These are phyloP conservation scores for Euura lappo DNA, from an alignment of 1,140 invertebrate species.

Conservation along the genomic window DNA sequence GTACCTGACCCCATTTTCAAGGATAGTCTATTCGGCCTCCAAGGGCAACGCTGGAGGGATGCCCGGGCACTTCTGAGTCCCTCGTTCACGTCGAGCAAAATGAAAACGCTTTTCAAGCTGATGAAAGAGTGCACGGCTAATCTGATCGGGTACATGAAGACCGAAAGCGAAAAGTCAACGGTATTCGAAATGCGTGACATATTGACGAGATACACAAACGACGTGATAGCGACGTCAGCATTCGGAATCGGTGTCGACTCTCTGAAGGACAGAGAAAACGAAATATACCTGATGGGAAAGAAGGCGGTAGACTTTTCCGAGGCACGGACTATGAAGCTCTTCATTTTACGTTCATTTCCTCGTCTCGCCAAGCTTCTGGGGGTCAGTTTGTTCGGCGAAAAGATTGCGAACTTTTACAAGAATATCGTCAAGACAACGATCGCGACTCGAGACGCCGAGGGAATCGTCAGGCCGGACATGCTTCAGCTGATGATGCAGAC, in stretches of 20 bases:
- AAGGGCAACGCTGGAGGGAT: slow-evolving; percentile 53
- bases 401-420: slow-evolving; percentile 18
- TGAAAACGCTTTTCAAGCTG: slow-evolving; percentile 57
- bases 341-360: slow-evolving; percentile 17
- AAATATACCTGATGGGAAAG: slow-evolving; percentile 56
- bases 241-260: slow-evolving; percentile 36
- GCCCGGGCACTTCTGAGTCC: slow-evolving; percentile 55
- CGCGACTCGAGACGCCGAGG: slow-evolving; percentile 45
- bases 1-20: slow-evolving; percentile 48
- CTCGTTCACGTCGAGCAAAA: slow-evolving; percentile 56
- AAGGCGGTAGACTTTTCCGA: slow-evolving; percentile 28
- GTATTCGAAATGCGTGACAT: slow-evolving; percentile 28
- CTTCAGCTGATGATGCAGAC: slow-evolving; percentile 57
- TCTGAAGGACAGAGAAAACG: slow-evolving; percentile 51
- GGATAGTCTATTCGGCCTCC: slow-evolving; percentile 49
- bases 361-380: slow-evolving; percentile 6
- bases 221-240: slow-evolving; percentile 35
- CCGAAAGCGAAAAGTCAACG: slow-evolving; percentile 19
- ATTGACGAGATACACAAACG: slow-evolving; percentile 32
- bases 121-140: slow-evolving; percentile 49
- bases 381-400: slow-evolving; percentile 5
- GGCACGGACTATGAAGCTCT: slow-evolving; percentile 18
- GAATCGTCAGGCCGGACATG: slow-evolving; percentile 56
- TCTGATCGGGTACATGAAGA: slow-evolving; percentile 39
- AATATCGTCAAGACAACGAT: slow-evolving; percentile 9